Base-by-base conservation (phyloP, 2,113 vertebrate genomes). In the Castor canadensis region DNA sequence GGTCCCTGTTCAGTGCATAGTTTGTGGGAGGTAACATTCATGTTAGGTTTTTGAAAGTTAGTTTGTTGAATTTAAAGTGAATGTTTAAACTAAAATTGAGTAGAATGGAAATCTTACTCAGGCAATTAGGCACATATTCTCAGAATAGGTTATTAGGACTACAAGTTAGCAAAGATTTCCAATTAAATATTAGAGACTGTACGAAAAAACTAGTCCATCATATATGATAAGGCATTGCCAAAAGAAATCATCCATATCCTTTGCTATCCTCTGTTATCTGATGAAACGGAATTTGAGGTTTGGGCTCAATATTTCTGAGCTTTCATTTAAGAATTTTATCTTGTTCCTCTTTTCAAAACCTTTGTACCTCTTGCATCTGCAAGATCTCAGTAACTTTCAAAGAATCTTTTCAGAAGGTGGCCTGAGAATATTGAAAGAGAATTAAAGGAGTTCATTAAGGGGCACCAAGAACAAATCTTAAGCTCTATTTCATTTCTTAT, bases 241-340 rank as follows among this genome's bases (percentile, higher is more conserved):
- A 4, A 15, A 56, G 83, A 91, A 89, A 75, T 62, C 62, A 91
- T 4, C 47, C 11, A 40, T 66, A 56, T 89, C 56, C 45, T 84
- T 67, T 91, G 71, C 90, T 87, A 77, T 92, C 47, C 93, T 43
- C 35, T 87, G 28, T 58, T 96, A 66, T 87, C 45, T 76, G 88
- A 94, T 87, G 58, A 73, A 62, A 72, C 60, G 92, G 93, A 95
- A 93, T 96, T 92, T 96, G 82, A 96, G 86, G 91, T 93, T 66
- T 40, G 32, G 52, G n/a, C 66, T 87, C 66, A 66, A 8, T 40
- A 28, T 94, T 87, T 86, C 66, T 56, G 64, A 89, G 16, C n/a
- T 83, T 72, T 95, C 72, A 93, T 91, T 94, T 89, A 73, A 89
- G 45, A 87, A 95, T 67, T 86, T 94, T 97, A 91, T 94, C 88